A percentile compares a stretch with the other conserved stretches of the same genome.
These are phyloP conservation scores for Lamellibrachia satsuma DNA, from an alignment of 2,888 invertebrate species.

Conservation along the genomic window DNA sequence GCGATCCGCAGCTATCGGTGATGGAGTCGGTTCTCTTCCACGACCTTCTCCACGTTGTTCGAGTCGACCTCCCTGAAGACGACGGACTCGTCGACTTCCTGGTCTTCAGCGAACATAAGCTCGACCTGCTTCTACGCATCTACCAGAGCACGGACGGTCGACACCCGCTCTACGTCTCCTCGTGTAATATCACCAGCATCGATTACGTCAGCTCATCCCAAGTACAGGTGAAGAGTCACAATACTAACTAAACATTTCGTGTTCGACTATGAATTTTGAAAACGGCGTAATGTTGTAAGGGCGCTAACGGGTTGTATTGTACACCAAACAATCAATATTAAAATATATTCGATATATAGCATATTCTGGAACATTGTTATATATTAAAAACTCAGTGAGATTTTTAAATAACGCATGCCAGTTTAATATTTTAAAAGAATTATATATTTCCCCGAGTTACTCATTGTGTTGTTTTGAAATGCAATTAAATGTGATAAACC, in stretches of 20 bases:
- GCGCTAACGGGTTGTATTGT: too few species aligned
- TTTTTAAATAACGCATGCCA: too few species aligned
- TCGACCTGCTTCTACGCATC: constrained; percentile 39
- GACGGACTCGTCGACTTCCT: constrained; percentile 45
- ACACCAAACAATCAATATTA: too few species aligned
- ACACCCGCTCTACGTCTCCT: constrained; percentile 29
- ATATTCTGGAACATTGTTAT: too few species aligned
- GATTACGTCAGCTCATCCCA: not conserved
- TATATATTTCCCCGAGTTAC: too few species aligned
- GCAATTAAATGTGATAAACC: too few species aligned
- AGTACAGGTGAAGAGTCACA: not conserved
- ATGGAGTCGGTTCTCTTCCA: constrained; percentile 44
- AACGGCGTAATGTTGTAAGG: too few species aligned
- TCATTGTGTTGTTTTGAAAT: too few species aligned
- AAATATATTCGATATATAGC: too few species aligned
- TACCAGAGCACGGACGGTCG: constrained; percentile 38
- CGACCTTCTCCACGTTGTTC: constrained; percentile 45
- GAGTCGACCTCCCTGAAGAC: constrained; percentile 37
- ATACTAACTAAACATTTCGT: not conserved
- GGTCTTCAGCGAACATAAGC: constrained; percentile 43
- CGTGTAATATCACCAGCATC: constrained; percentile 21
- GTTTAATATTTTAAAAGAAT: too few species aligned
- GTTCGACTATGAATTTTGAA: not conserved
- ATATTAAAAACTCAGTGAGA: too few species aligned
- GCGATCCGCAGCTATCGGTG: constrained; percentile 47